phyloP scores from a whole-genome alignment of 2,888 invertebrate genomes.

The Hirtodrosophila histrioides region DNA sequence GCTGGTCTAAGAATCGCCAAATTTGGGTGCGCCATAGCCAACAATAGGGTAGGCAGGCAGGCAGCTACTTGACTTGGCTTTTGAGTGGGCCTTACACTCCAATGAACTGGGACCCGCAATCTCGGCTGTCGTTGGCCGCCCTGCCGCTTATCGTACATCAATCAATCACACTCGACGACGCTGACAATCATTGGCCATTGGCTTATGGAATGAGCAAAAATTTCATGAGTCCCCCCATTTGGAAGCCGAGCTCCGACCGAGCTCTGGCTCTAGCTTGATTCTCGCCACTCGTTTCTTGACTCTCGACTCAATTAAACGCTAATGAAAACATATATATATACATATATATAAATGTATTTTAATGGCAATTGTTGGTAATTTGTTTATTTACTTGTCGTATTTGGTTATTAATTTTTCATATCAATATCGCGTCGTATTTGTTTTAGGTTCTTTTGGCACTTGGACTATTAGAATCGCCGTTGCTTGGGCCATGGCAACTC shows the following conservation, averaged over 20 bases:
- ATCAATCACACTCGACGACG: slow-evolving; percentile 64
- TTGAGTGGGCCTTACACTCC: slow-evolving; percentile 44
- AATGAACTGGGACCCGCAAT: slow-evolving; percentile 44
- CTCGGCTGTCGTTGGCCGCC: slow-evolving; percentile 25
- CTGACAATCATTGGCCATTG: slow-evolving; percentile 60
- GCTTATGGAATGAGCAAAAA: slow-evolving; percentile 35
- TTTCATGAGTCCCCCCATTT: background rate
- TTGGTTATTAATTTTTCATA: slow-evolving; percentile 34
- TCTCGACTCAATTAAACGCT: slow-evolving; percentile 58
- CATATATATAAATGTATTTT: slow-evolving; percentile 21
- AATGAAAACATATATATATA: slow-evolving; percentile 54
- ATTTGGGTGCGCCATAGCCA: slow-evolving; percentile 53
- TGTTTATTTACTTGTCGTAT: slow-evolving; percentile 47
- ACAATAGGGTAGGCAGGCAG: slow-evolving; percentile 27
- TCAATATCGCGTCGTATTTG: slow-evolving; percentile 15
- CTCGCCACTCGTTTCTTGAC: background rate
- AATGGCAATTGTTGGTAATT: slow-evolving; percentile 64
- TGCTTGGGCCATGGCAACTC: background rate
- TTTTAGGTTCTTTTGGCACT: slow-evolving; percentile 33
- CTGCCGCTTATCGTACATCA: slow-evolving; percentile 65
- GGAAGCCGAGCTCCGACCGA: background rate
- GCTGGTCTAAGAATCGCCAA: slow-evolving; percentile 52
- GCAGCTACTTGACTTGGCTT: slow-evolving; percentile 14
- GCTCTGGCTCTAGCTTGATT: no score
- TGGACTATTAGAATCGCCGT: slow-evolving; percentile 34